phyloP scores from a whole-genome alignment of 2,888 invertebrate genomes.

The Drosophila prostipennis region DNA sequence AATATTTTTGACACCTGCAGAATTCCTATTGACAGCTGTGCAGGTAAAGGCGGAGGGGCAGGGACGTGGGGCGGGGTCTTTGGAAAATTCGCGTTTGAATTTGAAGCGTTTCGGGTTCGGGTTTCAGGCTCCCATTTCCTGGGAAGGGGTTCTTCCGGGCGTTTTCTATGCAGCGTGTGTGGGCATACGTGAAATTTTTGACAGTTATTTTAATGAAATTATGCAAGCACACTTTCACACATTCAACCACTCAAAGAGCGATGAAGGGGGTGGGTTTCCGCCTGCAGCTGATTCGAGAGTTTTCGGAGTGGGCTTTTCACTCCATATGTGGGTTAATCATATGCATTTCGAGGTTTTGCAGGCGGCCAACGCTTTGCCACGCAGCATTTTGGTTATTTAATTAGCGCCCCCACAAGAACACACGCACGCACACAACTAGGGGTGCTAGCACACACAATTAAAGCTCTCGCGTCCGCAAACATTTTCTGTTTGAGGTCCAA shows the following conservation, averaged over 20 bases:
- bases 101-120: slow-evolving; percentile 56
- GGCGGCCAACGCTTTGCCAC: slow-evolving; percentile 29
- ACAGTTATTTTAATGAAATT: slow-evolving; percentile 81
- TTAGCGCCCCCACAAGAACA: slow-evolving; percentile 47
- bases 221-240: slow-evolving; percentile 78
- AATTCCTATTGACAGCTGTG: slow-evolving; percentile 80
- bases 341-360: slow-evolving; percentile 53
- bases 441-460: slow-evolving; percentile 12
- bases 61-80: slow-evolving; percentile 4
- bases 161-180: slow-evolving; percentile 24
- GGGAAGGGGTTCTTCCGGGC: slow-evolving; percentile 4
- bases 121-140: not conserved
- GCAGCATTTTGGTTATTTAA: slow-evolving; percentile 65
- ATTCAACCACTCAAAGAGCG: slow-evolving; percentile 43
- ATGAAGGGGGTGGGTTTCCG: slow-evolving; percentile 19
- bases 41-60: not conserved
- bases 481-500: slow-evolving; percentile 17
- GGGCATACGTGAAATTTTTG: slow-evolving; percentile 72
- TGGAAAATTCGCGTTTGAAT: slow-evolving; percentile 64
- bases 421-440: not conserved
- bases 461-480: slow-evolving; percentile 19
- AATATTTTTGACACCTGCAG: slow-evolving; percentile 80
- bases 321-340: slow-evolving; percentile 68
- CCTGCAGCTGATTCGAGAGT: slow-evolving; percentile 12
- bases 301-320: slow-evolving; percentile 8